Base-by-base conservation (phyloP, 2,888 invertebrate genomes). In the Dryocosmus kuriphilus region DNA sequence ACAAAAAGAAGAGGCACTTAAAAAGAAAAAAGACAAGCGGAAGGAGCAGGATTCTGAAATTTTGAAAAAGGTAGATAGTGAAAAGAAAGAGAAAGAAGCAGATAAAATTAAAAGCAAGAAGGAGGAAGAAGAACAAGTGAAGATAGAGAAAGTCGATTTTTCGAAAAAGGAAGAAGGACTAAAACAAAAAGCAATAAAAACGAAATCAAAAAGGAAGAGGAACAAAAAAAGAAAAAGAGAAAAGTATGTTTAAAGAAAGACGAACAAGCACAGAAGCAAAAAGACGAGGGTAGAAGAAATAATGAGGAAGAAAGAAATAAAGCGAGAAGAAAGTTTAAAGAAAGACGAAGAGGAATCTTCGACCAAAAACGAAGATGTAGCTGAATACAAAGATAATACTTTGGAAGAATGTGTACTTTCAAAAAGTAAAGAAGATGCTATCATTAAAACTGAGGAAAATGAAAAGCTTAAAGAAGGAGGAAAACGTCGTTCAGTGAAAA, bases 401-500 rank as follows among this genome's bases (percentile, higher is more conserved):
- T 73, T 80, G 62, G 77, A 79, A 65, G 67, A 84, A 79, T 2
- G 75, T 38, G 73, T 57, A 38, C 8, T 77, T 62, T 76, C 79
- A 76, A 74, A 82, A 74, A 80, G 81, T 41, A 60, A 85, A 55
- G 79, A 79, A 79, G 82, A 74, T 51, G 77, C 77, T 16, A 19
- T 5, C 2, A 41, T 46, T 30, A 74, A 74, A 32, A 5, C 14
- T 24, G 79, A 83, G 71, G 82, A 78, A 16, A 84, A 83, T 61
- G 82, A 79, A 79, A 77, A 82, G 74, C 71, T 76, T 75, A 80
- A 75, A 80, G 46, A 80, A 80, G 41, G 73, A 78, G 63, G 79
- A 81, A 73, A 81, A 84, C 80, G n/a, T 46, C 79, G 82, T 81
- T 78, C 71, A n/a, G 83, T 85, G 79, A 76, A 81, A 77, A 80